These are phyloP conservation scores for Drosophila punjabiensis DNA, from an alignment of 1,140 invertebrate species.

Conservation along the genomic window DNA sequence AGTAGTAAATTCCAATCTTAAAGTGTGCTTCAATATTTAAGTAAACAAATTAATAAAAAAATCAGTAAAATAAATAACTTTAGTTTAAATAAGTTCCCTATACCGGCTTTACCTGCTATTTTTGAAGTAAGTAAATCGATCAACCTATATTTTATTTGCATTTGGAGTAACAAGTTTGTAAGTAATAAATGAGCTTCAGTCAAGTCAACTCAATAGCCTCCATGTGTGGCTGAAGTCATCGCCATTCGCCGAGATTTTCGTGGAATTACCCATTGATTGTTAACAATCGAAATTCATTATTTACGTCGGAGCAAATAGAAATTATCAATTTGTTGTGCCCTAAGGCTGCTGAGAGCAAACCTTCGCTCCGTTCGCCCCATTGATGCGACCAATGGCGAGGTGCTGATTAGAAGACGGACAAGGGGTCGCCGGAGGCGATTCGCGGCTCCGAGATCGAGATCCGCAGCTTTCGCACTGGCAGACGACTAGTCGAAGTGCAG, in stretches of 20 bases:
- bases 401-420: slow-evolving; percentile 57
- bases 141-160: neutral
- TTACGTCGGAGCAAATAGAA: slow-evolving; percentile 27
- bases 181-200: neutral
- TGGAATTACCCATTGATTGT: slow-evolving; percentile 32
- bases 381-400: slow-evolving; percentile 53
- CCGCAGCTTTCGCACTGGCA: slow-evolving; percentile 22
- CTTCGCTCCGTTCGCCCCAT: slow-evolving; percentile 53
- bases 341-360: slow-evolving; percentile 35
- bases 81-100: neutral
- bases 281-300: slow-evolving; percentile 20
- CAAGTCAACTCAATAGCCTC: neutral
- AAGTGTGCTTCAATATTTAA: too few relatives aligned
- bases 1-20: too few relatives aligned
- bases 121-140: neutral
- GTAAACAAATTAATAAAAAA: too few relatives aligned
- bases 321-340: slow-evolving; percentile 26
- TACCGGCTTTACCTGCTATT: neutral
- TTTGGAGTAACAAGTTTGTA: neutral
- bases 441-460: slow-evolving; percentile 30
- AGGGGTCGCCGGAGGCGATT: slow-evolving; percentile 43
- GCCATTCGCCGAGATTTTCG: slow-evolving; percentile 22
- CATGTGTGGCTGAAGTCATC: slow-evolving; percentile 20
- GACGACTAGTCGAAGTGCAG: slow-evolving; percentile 71
- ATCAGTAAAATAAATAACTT: neutral